Percentiles rank a stretch among this genome's conserved stretches.
These are phyloP conservation scores for Chrysolina haemoptera DNA, from an alignment of 2,888 invertebrate species.

Conservation along the genomic window DNA sequence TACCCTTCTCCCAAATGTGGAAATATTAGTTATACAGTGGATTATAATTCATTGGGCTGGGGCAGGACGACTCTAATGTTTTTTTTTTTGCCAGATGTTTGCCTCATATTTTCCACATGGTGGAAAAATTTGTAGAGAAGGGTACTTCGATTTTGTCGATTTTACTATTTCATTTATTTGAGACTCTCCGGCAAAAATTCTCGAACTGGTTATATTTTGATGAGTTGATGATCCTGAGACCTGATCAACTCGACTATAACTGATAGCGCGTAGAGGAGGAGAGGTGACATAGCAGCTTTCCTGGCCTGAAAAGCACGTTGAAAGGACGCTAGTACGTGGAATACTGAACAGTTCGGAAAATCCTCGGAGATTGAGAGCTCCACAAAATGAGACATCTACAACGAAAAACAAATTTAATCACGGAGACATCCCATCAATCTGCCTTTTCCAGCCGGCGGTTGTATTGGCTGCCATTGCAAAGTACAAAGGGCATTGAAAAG, in stretches of 20 bases:
- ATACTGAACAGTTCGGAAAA: constrained; percentile 30
- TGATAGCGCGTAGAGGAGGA: background rate
- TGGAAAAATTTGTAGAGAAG: too few species aligned
- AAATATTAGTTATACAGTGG: too few species aligned
- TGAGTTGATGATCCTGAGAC: too few species aligned
- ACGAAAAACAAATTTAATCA: constrained; percentile 70
- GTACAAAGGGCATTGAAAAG: constrained; percentile 10
- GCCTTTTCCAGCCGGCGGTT: constrained; percentile 18
- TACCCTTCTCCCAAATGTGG: too few species aligned
- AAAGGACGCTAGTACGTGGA: constrained; percentile 15
- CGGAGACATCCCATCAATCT: constrained; percentile 69
- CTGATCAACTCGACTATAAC: background rate
- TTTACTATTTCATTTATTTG: too few species aligned
- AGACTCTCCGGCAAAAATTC: too few species aligned
- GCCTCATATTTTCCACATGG: too few species aligned
- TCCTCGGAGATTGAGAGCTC: constrained; percentile 41
- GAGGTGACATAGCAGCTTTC: constrained; percentile 8
- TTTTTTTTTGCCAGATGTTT: too few species aligned
- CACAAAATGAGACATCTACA: constrained; percentile 66
- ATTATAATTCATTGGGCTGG: too few species aligned
- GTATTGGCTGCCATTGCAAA: constrained; percentile 10
- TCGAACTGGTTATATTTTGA: too few species aligned
- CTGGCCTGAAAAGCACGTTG: constrained; percentile 13
- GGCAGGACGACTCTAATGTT: too few species aligned
- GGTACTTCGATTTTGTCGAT: too few species aligned